Evolutionary conservation across 1,140 invertebrate genomes (phyloP), one percentile per base, ranked within the genome.

Genomic region (Bombus haemorrhoidalis): DNA sequence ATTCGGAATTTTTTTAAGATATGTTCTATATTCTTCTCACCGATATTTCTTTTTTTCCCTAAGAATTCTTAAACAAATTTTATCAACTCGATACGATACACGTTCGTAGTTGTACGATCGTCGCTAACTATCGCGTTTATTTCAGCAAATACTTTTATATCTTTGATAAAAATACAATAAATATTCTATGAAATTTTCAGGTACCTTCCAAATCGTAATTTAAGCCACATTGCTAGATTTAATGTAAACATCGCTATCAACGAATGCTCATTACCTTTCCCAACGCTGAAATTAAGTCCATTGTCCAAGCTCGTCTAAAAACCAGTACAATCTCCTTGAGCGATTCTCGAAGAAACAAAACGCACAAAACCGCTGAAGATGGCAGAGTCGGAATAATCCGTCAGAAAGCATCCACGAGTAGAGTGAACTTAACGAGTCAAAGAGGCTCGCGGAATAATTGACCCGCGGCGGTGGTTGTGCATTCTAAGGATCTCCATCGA

Each of bases 371-470:
- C 39, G 6, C 15, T 2, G 4, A 32, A n/a, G 39, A 53, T 22
- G 34, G 22, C 6, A 9, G 10, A 47, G 32, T 32, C 39, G 6
- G 66, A 28, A 43, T 22, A 57, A 64, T 34, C 34, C 22, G 12
- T 10, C 8, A 43, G 4, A 22, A 57, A 79, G 28, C n/a, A 43
- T 79, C 66, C 13, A 43, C 28, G 47, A 41, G 12, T n/a, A 43
- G 53, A 53, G 69, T 22, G 69, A n/a, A 10, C 39, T 73, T 73
- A 78, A 77, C 64, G 28, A 69, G 39, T 72, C 68, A 62, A 80
- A 79, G 57, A 15, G 34, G 57, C 32, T 43, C 64, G 41, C 6
- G 32, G 57, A 85, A 80, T 64, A 79, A 73, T 80, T 85, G 68
- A 83, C 75, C 75, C 74, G 64, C 28, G 43, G 34, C 43, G 62